A percentile compares a stretch with the other conserved stretches of the same genome.
Evolutionary conservation across 2,888 invertebrate species (phyloP).

Genomic region (Stramonita haemastoma): DNA sequence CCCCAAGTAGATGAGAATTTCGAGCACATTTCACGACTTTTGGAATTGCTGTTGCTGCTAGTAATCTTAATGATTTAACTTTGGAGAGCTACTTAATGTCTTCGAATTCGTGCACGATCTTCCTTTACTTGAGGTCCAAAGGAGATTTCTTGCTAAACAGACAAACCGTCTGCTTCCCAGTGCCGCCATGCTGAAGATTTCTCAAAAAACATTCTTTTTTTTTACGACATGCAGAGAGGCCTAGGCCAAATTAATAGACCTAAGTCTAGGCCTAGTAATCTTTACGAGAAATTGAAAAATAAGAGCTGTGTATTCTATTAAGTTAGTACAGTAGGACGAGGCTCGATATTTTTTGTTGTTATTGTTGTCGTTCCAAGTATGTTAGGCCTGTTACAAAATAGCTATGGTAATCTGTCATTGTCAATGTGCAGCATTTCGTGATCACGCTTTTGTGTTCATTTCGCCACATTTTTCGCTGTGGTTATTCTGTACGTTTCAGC

Average conservation of each 20-base stretch:
- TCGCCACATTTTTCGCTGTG: no score
- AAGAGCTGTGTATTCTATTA: no score
- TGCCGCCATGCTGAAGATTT: slow-evolving; percentile 28
- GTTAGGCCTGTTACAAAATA: no score
- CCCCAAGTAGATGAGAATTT: neutral
- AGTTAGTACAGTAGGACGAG: no score
- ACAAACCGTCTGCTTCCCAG: slow-evolving; percentile 32
- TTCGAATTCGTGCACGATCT: neutral
- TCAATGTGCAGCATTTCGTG: no score
- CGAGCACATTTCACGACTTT: neutral
- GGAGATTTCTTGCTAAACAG: neutral
- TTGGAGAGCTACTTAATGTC: neutral
- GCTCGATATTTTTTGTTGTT: no score
- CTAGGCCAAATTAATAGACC: neutral
- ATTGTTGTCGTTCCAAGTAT: no score
- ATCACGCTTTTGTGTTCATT: no score
- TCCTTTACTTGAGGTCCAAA: slow-evolving; percentile 10
- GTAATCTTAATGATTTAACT: neutral
- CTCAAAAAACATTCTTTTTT: neutral
- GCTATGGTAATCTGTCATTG: no score
- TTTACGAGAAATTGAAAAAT: neutral
- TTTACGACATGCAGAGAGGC: neutral
- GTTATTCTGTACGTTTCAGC: no score
- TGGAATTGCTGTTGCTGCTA: slow-evolving; percentile 13
- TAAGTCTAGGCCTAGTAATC: neutral